Evolutionary conservation across 2,888 invertebrate genomes (phyloP), one percentile per base, ranked within the genome.

Genomic region (Ecliptopera silaceata): DNA sequence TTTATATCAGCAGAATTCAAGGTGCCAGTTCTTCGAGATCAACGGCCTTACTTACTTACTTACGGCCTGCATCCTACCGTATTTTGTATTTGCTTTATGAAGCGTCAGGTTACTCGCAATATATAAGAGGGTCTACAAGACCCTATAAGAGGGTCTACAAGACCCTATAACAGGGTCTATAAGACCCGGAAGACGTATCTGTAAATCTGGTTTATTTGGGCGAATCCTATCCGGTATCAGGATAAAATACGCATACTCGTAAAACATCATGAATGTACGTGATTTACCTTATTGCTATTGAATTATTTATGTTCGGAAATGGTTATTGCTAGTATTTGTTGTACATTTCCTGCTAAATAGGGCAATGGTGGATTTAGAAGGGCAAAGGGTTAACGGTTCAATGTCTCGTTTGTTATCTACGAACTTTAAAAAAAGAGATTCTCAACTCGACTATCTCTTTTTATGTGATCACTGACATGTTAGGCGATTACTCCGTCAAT

Each of bases 201-300:
- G 51, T 50, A 54, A 51, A 57, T 55, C 31, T 44, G 36, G 36
- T 54, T 56, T 58, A 54, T 54, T 50, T 54, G 44, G 44, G n/a
- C 31, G 51, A 56, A 57, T 48, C 26, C 26, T 26, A 26, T 26
- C 61, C 51, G 50, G 49, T 46, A 56, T 53, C 44, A 29, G 46
- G 26, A 46, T 53, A 60, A 56, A 53, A 60, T 60, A 60, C 45
- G 52, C 38, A 55, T 47, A 13, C 57, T 61, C 57, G 57, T 61
- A 57, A 61, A 60, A 51, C 51, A 43, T 51, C 54, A 56, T 43
- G 59, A 55, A 59, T 59, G 54, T 59, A 22, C 46, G 50, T 54
- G 59, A 59, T 59, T 59, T 59, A 59, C 54, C 46, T 59, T 59
- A 59, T 43, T 46, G 54, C 58, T 54, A 50, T 54, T 59, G 59